Base-by-base conservation (phyloP, 2,888 invertebrate genomes). In the Leptinotarsa haldemani region DNA sequence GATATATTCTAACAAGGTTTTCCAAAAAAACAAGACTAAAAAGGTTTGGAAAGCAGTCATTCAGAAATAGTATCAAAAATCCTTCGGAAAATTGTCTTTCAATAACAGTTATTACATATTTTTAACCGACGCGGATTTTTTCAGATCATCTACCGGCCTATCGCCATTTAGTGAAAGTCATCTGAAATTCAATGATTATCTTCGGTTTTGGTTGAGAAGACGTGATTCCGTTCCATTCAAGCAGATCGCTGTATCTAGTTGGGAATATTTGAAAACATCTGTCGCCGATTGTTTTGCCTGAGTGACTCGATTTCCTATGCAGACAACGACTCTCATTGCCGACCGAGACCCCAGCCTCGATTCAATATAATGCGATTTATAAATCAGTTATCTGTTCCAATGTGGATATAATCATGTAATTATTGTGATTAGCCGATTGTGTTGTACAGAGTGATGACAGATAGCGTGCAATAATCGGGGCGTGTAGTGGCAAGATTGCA, bases 141-240 rank as follows among this genome's bases (percentile, higher is more conserved):
- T 18, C 20, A 22, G 50, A 56, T 22, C 16, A 18, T 56, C 16
- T n/a, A n/a, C 40, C 5, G 40, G n/a, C 12, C 25, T 61, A 56
- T 56, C 47, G 46, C 68, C 30, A 40, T 56, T 68, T 68, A 46
- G 68, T 40, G 56, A 68, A 68, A 68, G 53, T 30, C 56, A 18
- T 30, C 67, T 53, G 56, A 68, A 68, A 68, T 68, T 58, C 52
- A 68, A 68, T 56, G 46, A 68, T 56, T 56, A 50, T 48, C 56
- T 75, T 75, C 69, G 70, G 75, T 73, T 70, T 73, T 76, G 76
- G 76, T 74, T 74, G 76, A 74, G 67, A 65, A 73, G 61, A 61
- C 65, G 75, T 70, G 70, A 74, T 71, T 76, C 74, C 76, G 76
- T 74, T 76, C 64, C 71, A 76, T 74, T 69, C 67, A 74, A 72